phyloP scores from a whole-genome alignment of 2,113 vertebrate species.

The Paradoxurus hermaphroditus region DNA sequence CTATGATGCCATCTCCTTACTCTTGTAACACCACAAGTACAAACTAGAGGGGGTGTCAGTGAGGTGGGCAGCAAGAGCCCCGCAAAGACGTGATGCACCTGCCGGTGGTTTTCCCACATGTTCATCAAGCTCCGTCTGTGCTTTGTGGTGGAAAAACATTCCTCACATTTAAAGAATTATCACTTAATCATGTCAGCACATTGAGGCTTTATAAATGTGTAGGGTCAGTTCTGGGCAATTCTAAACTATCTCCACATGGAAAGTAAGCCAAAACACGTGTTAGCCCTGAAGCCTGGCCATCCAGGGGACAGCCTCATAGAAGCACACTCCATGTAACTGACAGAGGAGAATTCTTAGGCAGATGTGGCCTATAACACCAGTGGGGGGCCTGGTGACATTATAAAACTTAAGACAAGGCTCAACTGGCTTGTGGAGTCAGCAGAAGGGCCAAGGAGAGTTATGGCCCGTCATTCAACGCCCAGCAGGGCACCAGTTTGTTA shows the following conservation, averaged over 20 bases:
- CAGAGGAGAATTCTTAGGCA: not conserved
- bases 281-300: not conserved
- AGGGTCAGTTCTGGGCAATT: not conserved
- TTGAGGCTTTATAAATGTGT: not conserved
- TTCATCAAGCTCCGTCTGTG: not conserved
- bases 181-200: conserved; percentile 11
- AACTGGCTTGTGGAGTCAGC: not conserved
- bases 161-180: conserved; percentile 31
- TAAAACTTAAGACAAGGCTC: not conserved
- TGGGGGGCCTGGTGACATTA: not conserved
- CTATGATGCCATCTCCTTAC: not conserved
- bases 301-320: not conserved
- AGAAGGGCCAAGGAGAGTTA: not conserved
- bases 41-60: not conserved
- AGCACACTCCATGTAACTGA: not conserved
- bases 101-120: not conserved
- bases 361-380: not conserved
- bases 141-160: not conserved
- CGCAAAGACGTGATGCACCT: fast-evolving
- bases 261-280: not conserved
- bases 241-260: not conserved
- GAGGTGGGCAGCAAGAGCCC: fast-evolving
- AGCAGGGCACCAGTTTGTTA: not conserved
- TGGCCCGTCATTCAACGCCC: not conserved
- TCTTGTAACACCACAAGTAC: not conserved